Evolutionary conservation across 2,113 vertebrate genomes (phyloP).

Genomic region (Gallinago undulata): DNA sequence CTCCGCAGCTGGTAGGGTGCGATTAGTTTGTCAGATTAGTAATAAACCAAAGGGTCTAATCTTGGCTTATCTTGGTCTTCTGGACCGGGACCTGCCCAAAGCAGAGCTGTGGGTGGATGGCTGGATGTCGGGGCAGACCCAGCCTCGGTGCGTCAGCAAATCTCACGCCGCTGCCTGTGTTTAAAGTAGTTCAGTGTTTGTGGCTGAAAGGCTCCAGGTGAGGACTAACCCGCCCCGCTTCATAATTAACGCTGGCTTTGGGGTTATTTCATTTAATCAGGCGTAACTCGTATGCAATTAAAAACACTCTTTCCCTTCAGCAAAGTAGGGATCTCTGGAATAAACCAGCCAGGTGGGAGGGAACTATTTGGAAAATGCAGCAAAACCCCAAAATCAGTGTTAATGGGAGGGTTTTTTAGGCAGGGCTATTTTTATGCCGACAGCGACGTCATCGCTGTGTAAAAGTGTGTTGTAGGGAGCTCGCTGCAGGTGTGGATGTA

Average conservation of each 20-base stretch:
- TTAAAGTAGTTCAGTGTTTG: background rate
- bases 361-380: background rate
- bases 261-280: background rate
- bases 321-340: background rate
- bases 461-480: background rate
- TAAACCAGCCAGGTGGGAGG: background rate
- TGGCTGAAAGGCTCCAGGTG: background rate
- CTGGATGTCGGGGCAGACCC: background rate
- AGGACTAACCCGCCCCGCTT: background rate
- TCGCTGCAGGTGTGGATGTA: constrained; percentile 15
- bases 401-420: background rate
- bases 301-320: background rate
- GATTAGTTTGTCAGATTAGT: accelerated
- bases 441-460: accelerated
- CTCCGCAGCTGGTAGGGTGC: background rate
- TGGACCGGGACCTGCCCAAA: background rate
- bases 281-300: background rate
- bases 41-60: background rate
- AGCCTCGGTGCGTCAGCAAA: background rate
- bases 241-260: background rate
- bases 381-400: background rate
- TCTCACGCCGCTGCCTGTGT: background rate
- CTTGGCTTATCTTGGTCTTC: background rate
- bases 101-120: background rate
- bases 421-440: background rate